A percentile compares a stretch with the other conserved stretches of the same genome.
Conservation (phyloP, 2,797 vertebrate genomes). For the Apodemus agrarius region DNA sequence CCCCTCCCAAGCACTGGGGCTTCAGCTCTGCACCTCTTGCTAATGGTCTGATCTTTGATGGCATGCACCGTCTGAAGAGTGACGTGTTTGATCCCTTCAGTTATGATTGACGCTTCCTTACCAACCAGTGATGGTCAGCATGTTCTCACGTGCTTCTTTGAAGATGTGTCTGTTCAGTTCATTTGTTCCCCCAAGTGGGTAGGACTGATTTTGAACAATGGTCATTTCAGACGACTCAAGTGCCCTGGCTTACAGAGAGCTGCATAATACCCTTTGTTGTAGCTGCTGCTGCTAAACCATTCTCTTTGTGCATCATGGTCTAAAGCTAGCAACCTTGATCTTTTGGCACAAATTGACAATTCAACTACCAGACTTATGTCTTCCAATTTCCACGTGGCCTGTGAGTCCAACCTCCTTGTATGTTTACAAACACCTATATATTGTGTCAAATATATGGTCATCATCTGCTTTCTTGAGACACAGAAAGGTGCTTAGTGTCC, state of each 20-base stretch:
- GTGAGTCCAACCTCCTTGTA: fast-evolving
- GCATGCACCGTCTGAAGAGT: not conserved
- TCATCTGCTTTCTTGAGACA: not conserved
- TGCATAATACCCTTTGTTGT: not conserved
- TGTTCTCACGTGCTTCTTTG: not conserved
- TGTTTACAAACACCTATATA: not conserved
- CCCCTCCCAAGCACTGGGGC: too few relatives aligned
- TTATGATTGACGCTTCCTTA: not conserved
- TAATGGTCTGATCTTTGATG: not conserved
- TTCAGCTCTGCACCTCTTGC: not conserved
- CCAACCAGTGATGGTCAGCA: not conserved
- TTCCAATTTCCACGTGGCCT: not conserved
- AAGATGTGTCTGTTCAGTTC: not conserved
- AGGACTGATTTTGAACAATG: constrained; percentile 33
- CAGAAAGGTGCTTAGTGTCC: not conserved
- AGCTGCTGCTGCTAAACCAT: not conserved
- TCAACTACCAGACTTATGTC: not conserved
- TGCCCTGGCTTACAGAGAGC: not conserved
- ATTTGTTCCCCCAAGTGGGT: not conserved
- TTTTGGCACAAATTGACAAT: not conserved
- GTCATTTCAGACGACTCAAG: not conserved
- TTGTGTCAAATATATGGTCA: not conserved
- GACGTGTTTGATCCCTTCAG: not conserved
- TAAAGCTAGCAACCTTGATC: not conserved
- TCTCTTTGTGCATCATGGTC: not conserved